phyloP scores from a whole-genome alignment of 2,797 vertebrate genomes.

The Acanthurus lineatus region DNA sequence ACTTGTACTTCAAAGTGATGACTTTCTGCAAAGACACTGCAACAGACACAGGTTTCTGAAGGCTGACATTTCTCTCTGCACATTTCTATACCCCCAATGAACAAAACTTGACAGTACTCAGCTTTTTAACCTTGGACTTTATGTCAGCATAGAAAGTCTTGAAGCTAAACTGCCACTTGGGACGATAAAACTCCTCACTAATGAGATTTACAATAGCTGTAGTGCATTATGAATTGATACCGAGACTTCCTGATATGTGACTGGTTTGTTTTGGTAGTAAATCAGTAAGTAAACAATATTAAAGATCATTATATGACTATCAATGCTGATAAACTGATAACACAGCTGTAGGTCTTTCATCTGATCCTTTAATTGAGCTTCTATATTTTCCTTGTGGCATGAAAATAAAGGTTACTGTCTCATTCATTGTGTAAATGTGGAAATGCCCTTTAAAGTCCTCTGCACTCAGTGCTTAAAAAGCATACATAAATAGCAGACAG shows the following conservation, averaged over 20 bases:
- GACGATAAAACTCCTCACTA: background rate
- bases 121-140: background rate
- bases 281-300: too few species aligned
- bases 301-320: background rate
- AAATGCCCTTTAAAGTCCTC: constrained; percentile 3
- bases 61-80: background rate
- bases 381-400: background rate
- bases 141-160: background rate
- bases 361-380: background rate
- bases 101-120: background rate
- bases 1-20: constrained; percentile 4
- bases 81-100: background rate
- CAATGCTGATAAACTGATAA: background rate
- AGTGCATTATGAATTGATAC: background rate
- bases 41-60: background rate
- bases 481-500: background rate
- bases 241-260: too few species aligned
- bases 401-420: constrained; percentile 5
- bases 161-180: background rate
- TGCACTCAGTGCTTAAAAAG: constrained; percentile 8
- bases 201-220: background rate
- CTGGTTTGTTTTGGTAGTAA: too few species aligned
- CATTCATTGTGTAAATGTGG: constrained; percentile 6
- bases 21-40: background rate
- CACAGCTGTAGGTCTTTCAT: background rate